Evolutionary conservation across 2,113 vertebrate genomes (phyloP).

Genomic region (Tenebrosternarchus preto): DNA sequence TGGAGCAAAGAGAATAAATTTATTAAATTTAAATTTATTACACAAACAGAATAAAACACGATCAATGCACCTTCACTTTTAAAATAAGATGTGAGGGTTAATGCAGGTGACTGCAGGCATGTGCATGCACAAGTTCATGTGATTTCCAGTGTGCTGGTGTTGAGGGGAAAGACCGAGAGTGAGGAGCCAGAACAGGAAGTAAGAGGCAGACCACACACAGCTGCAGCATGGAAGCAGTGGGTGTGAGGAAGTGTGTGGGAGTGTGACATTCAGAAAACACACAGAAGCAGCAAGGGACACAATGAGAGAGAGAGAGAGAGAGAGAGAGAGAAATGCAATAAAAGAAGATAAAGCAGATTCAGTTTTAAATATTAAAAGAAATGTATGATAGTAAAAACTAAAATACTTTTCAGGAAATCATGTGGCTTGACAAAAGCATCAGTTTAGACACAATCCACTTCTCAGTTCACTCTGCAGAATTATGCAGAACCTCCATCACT

Average conservation of each 20-base stretch:
- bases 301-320: constrained; percentile 8
- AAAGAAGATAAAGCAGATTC: neutral
- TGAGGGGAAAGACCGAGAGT: constrained; percentile 54
- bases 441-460: neutral
- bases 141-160: constrained; percentile 45
- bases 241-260: constrained; percentile 63
- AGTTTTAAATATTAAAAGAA: neutral
- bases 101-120: constrained; percentile 30
- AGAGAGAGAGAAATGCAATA: constrained; percentile 4
- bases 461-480: neutral
- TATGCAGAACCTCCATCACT: neutral
- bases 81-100: neutral
- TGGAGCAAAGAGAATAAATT: no score
- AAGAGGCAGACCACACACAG: constrained; percentile 59
- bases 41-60: neutral
- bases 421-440: neutral
- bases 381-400: neutral
- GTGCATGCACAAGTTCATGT: constrained; percentile 44
- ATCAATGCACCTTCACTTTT: neutral
- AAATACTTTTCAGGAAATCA: neutral
- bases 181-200: constrained; percentile 59
- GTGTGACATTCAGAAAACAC: constrained; percentile 59
- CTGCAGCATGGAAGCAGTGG: constrained; percentile 59
- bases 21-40: no score
- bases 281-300: constrained; percentile 33